Evolutionary conservation across 2,797 vertebrate species (phyloP), one percentile per base, ranked within the genome.

Genomic region (Hafferia zeledoni): DNA sequence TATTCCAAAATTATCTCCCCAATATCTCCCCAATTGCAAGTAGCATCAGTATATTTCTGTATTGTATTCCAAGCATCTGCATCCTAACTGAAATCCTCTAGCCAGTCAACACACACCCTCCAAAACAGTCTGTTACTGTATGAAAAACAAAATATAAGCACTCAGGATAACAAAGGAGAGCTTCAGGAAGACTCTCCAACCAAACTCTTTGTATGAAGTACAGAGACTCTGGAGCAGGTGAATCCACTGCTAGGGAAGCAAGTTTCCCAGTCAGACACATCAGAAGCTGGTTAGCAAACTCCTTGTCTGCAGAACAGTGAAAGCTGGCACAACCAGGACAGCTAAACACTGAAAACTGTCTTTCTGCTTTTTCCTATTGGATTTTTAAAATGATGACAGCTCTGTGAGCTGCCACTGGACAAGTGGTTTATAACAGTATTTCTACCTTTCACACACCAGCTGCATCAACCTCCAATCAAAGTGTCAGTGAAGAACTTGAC

Each of bases 51-150:
- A 15, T n/a, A 44, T 47, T 81, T 79, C 82, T 49, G 3, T 39
- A 47, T 37, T 63, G 30, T 63, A 47, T 30, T 60, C 77, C 27
- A 65, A 47, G 20, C 11, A 70, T 11, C 53, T 67, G 14, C 23
- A 75, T 55, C 12, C 57, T 63, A 61, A 56, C 0, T 57, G 47
- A 44, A 87, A 39, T 24, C 9, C 25, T 43, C 14, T 1, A 68
- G 22, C 19, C 14, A 55, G 41, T 33, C 47, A 90, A 22, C 9
- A 37, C 14, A 37, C 0, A 0, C 17, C 7, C 9, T 44, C 18
- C 6, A 30, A 28, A 56, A 55, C 23, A 12, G 7, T 27, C 17
- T n/a, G 19, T 27, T 22, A 52, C 14, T 47, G 22, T 17, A 50
- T 11, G 28, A 16, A 55, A 87, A 87, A 4, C 8, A n/a, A n/a